Percentiles rank a stretch among this genome's conserved stretches.
Conservation (phyloP, 2,888 invertebrate species). For the Watsonalla binaria region DNA sequence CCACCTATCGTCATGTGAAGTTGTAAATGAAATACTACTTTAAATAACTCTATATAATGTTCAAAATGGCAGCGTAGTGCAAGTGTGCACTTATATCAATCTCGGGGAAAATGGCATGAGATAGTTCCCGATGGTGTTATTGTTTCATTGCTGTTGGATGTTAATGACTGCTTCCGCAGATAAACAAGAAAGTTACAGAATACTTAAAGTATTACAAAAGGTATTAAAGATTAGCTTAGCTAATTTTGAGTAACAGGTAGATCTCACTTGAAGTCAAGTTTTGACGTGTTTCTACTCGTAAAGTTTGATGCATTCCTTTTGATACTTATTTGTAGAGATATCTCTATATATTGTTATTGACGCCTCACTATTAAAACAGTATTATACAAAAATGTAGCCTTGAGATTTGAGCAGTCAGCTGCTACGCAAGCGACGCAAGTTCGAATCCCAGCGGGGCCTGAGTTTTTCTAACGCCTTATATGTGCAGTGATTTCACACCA, state of each 20-base stretch:
- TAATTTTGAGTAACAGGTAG: neutral
- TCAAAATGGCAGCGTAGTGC: constrained; percentile 7
- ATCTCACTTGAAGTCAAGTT: neutral
- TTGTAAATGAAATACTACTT: constrained; percentile 16
- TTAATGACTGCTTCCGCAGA: constrained; percentile 68
- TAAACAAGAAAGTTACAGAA: constrained; percentile 38
- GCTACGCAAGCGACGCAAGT: too few species aligned
- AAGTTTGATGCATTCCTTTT: neutral
- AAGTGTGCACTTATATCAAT: constrained; percentile 23
- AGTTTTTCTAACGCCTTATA: too few species aligned
- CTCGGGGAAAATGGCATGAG: constrained; percentile 59
- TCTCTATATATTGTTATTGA: too few species aligned
- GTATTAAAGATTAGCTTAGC: neutral
- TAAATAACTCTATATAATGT: constrained; percentile 10
- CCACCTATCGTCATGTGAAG: constrained; percentile 24
- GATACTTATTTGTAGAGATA: too few species aligned
- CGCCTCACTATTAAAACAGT: too few species aligned
- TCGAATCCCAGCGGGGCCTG: too few species aligned
- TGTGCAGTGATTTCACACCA: too few species aligned
- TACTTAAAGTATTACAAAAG: constrained; percentile 23
- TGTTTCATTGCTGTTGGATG: constrained; percentile 59
- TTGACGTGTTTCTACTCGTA: too few species aligned
- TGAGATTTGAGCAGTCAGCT: too few species aligned
- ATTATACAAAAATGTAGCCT: too few species aligned
- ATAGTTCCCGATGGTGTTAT: constrained; percentile 63